Base-by-base conservation (phyloP, 2,797 vertebrate genomes). In the Danio aesculapii region DNA sequence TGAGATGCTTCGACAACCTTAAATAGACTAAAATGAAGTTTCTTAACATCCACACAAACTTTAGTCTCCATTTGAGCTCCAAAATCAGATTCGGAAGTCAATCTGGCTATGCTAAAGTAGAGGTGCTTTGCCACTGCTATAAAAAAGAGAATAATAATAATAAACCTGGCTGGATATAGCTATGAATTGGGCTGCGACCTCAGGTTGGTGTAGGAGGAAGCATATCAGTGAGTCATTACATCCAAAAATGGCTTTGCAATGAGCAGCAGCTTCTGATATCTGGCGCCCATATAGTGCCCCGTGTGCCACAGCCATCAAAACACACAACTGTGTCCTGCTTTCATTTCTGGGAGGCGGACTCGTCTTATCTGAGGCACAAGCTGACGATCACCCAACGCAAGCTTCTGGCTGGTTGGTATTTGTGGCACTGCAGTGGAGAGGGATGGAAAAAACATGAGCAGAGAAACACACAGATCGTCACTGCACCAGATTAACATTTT, bases 211-310 rank as follows among this genome's bases (percentile, higher is more conserved):
- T 71, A 39, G 83, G 81, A 74, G 77, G 81, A 84, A 77, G 70
- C 52, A 67, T 70, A 77, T 70, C 44, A 39, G 47, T 71, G 80
- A 77, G 73, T 82, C 80, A 84, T 75, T 81, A 74, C 73, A 84
- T 80, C 77, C 85, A 86, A 79, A 82, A 86, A 84, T 75, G 77
- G 77, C 77, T 85, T 83, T 50, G 69, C 71, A 13, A 5, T 58
- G 71, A 82, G 84, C 66, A 14, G 66, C 66, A 80, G 68, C 80
- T 82, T 83, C 77, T 84, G 69, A 67, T 64, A 71, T 75, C 74
- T 81, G 83, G 77, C 82, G 69, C 76, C 14, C 4, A 3, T 30
- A 69, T 57, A 30, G 30, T 13, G 55, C 64, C 50, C 63, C 44
- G 71, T 5, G 16, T 30, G 19, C 16, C 69, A 59, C 55, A 5